Evolutionary conservation across 2,888 invertebrate genomes (phyloP).

Genomic region (Drosophila tanythrix): DNA sequence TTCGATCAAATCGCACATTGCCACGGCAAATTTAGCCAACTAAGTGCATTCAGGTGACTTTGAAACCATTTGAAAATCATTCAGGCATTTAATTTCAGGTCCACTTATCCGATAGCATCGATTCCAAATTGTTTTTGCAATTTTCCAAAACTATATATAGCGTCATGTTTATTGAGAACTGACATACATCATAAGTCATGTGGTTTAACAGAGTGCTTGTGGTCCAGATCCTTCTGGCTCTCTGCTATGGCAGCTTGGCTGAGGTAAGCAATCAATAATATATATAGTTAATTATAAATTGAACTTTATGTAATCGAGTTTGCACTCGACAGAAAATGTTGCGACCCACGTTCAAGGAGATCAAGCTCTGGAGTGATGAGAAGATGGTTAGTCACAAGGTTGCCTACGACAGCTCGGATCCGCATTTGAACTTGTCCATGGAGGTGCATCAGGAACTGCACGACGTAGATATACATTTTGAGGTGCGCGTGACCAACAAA

Average conservation of each 20-base stretch:
- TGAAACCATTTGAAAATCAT: slow-evolving; percentile 39
- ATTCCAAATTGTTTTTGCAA: slow-evolving; percentile 29
- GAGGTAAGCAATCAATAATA: slow-evolving; percentile 57
- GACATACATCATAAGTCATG: slow-evolving; percentile 54
- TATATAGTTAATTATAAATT: background rate
- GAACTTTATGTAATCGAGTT: background rate
- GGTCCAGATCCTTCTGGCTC: slow-evolving; percentile 56
- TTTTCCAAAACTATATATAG: slow-evolving; percentile 56
- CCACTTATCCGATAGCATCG: slow-evolving; percentile 51
- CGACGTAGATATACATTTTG: slow-evolving; percentile 75
- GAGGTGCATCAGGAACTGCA: slow-evolving; percentile 77
- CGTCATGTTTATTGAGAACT: background rate
- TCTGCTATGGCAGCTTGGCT: slow-evolving; percentile 50
- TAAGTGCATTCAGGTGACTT: slow-evolving; percentile 42
- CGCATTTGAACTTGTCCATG: slow-evolving; percentile 81
- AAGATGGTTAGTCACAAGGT: slow-evolving; percentile 73
- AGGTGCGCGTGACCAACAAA: slow-evolving; percentile 71
- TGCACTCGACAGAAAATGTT: slow-evolving; percentile 76
- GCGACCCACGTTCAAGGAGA: slow-evolving; percentile 80
- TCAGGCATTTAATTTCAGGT: slow-evolving; percentile 38
- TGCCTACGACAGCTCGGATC: slow-evolving; percentile 76
- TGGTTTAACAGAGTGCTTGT: slow-evolving; percentile 39
- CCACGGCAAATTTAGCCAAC: slow-evolving; percentile 40
- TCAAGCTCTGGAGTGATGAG: slow-evolving; percentile 82
- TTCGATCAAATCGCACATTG: slow-evolving; percentile 21